Conservation (phyloP, 2,113 vertebrate species). For the Pterocles gutturalis region DNA sequence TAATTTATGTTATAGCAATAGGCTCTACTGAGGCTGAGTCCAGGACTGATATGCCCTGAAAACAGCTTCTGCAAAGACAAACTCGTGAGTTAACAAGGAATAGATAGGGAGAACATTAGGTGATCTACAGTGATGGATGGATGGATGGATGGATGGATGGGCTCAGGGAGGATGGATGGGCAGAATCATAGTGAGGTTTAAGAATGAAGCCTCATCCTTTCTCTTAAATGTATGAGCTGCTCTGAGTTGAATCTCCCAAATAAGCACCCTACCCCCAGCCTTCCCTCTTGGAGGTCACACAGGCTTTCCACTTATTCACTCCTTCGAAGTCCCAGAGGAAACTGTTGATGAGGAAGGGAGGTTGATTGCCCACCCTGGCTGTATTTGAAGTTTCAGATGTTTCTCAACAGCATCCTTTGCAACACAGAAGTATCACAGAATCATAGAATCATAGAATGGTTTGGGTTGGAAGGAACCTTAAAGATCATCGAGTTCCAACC, state of each 20-base stretch:
- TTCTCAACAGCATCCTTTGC: not conserved
- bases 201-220: not conserved
- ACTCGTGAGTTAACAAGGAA: not conserved
- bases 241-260: fast-evolving
- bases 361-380: not conserved
- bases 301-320: not conserved
- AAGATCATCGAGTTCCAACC: too few species aligned
- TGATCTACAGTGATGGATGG: not conserved
- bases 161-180: not conserved
- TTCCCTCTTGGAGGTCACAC: not conserved
- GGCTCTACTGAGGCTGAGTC: not conserved
- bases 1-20: not conserved
- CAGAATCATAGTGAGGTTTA: not conserved
- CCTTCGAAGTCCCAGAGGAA: not conserved
- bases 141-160: not conserved
- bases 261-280: too few species aligned
- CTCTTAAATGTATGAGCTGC: not conserved
- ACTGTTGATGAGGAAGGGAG: not conserved
- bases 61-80: not conserved
- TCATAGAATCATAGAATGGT: too few species aligned
- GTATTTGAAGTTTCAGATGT: not conserved
- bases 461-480: too few species aligned
- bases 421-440: too few species aligned
- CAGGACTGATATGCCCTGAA: not conserved
- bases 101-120: not conserved